Conservation (phyloP, 2,797 vertebrate species). For the Danio choprae region DNA sequence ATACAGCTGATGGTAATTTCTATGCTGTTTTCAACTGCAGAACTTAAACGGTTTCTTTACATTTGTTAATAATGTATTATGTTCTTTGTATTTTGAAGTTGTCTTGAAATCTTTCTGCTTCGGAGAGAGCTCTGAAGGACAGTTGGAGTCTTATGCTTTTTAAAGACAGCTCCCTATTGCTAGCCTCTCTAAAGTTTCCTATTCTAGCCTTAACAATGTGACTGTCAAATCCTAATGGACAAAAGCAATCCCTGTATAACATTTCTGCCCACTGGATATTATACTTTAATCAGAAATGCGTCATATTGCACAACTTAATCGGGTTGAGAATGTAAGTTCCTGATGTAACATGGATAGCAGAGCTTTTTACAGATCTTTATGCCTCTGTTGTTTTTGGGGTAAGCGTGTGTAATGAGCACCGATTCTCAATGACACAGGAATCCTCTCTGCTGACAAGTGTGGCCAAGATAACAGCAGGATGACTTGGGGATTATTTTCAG, state of each 20-base stretch:
- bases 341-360: neutral
- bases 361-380: neutral
- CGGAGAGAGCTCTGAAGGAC: too few species aligned
- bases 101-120: too few species aligned
- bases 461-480: slow-evolving; percentile 48
- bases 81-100: too few species aligned
- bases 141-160: too few species aligned
- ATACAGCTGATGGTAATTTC: too few species aligned
- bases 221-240: neutral
- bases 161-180: too few species aligned
- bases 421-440: slow-evolving; percentile 10
- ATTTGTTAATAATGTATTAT: too few species aligned
- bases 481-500: slow-evolving; percentile 57
- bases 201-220: too few species aligned
- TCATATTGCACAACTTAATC: neutral
- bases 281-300: neutral
- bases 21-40: too few species aligned
- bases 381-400: neutral
- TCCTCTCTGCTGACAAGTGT: slow-evolving; percentile 50
- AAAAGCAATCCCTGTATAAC: neutral
- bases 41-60: too few species aligned
- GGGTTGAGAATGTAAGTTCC: neutral
- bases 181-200: too few species aligned
- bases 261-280: neutral
- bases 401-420: slow-evolving; percentile 4